phyloP scores from a whole-genome alignment of 2,888 invertebrate species.

The Adelphocoris suturalis region DNA sequence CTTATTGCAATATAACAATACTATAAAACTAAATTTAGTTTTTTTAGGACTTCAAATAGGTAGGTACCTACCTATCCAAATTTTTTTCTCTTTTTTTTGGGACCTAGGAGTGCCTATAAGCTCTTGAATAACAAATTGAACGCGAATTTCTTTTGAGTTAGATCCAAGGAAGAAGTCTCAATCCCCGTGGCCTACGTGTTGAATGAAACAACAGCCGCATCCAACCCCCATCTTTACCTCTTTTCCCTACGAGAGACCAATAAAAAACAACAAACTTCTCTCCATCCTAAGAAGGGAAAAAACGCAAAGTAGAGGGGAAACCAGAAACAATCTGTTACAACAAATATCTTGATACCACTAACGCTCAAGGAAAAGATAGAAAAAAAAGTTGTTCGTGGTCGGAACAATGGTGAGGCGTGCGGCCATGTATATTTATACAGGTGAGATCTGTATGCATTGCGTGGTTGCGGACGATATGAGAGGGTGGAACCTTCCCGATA shows the following conservation, averaged over 20 bases:
- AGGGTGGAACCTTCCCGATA: conserved; percentile 41
- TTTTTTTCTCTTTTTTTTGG: too few species aligned
- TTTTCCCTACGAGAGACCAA: not conserved
- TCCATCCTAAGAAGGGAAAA: not conserved
- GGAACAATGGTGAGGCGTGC: conserved; percentile 53
- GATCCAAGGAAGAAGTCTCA: too few species aligned
- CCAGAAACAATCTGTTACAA: conserved; percentile 67
- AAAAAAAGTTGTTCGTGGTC: conserved; percentile 21
- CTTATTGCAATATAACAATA: too few species aligned
- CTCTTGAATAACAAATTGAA: too few species aligned
- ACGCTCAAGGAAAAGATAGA: conserved; percentile 1
- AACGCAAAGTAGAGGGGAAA: not conserved
- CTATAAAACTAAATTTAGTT: too few species aligned
- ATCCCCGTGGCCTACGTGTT: not conserved
- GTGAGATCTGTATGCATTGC: conserved; percentile 72
- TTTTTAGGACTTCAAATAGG: too few species aligned
- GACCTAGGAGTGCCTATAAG: too few species aligned
- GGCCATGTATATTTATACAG: conserved; percentile 72
- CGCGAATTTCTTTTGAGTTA: too few species aligned
- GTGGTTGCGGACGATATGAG: conserved; percentile 63
- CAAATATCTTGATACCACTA: conserved; percentile 41
- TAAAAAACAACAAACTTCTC: not conserved
- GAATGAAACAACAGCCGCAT: conserved; percentile 32
- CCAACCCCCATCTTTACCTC: conserved; percentile 19
- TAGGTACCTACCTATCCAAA: too few species aligned